Conservation (phyloP, 2,797 vertebrate genomes). For the Pristis pectinata region DNA sequence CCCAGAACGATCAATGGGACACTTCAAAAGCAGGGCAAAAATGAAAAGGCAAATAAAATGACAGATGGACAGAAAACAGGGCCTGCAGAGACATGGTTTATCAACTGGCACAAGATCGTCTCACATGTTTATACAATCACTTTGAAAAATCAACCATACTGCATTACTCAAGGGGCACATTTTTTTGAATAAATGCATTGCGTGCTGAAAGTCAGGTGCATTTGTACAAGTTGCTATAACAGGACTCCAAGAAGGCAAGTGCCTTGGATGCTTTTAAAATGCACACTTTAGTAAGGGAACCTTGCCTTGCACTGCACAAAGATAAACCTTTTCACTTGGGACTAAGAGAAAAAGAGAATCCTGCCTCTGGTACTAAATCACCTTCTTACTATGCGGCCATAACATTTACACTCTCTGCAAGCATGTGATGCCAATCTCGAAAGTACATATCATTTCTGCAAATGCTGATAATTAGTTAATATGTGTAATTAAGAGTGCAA, state of each 20-base stretch:
- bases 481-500: conserved; percentile 1
- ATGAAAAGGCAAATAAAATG: neutral
- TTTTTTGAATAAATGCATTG: conserved; percentile 2
- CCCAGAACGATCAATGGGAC: neutral
- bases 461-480: conserved; percentile 2
- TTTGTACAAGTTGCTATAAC: neutral
- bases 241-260: neutral
- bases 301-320: neutral
- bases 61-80: neutral
- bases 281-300: neutral
- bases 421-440: neutral
- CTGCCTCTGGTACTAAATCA: neutral
- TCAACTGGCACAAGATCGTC: conserved; percentile 9
- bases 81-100: neutral
- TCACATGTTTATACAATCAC: neutral
- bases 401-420: neutral
- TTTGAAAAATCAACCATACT: neutral
- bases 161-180: neutral
- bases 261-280: neutral
- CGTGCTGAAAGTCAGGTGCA: neutral
- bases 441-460: neutral
- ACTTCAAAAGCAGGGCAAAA: neutral
- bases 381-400: neutral
- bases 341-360: neutral
- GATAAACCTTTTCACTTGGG: neutral